These are phyloP conservation scores for Pammene aurita DNA, from an alignment of 2,888 invertebrate genomes.

Conservation along the genomic window DNA sequence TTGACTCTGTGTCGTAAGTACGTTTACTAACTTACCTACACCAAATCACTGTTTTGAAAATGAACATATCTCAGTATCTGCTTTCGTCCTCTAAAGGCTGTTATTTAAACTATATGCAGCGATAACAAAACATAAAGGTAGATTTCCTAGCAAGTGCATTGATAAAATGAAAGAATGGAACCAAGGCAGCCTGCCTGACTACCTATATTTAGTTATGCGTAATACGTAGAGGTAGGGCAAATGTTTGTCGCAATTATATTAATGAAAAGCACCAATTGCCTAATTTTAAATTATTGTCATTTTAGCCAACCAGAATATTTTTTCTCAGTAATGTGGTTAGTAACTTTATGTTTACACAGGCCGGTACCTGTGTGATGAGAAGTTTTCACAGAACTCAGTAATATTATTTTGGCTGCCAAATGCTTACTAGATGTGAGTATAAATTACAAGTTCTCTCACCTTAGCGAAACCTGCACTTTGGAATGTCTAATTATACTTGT, in stretches of 20 bases:
- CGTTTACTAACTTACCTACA: not conserved
- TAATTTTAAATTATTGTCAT: too few species aligned
- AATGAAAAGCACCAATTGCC: too few species aligned
- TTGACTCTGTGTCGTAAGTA: too few species aligned
- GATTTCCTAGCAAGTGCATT: conserved; percentile 22
- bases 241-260: not conserved
- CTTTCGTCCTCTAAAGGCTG: not conserved
- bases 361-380: too few species aligned
- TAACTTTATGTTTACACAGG: too few species aligned
- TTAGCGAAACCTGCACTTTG: not conserved
- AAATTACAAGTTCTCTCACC: not conserved
- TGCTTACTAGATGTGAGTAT: not conserved
- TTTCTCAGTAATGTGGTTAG: too few species aligned
- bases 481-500: not conserved
- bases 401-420: too few species aligned
- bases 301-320: too few species aligned
- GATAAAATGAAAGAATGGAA: conserved; percentile 14
- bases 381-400: too few species aligned
- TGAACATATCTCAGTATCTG: not conserved
- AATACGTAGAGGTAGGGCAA: not conserved
- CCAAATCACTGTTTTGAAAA: conserved; percentile 4
- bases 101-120: conserved; percentile 7
- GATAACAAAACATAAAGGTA: conserved; percentile 32
- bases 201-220: conserved; percentile 12
- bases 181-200: conserved; percentile 7